Evolutionary conservation across 2,888 invertebrate genomes (phyloP), one percentile per base, ranked within the genome.

Genomic region (Ornithoptera priamus): DNA sequence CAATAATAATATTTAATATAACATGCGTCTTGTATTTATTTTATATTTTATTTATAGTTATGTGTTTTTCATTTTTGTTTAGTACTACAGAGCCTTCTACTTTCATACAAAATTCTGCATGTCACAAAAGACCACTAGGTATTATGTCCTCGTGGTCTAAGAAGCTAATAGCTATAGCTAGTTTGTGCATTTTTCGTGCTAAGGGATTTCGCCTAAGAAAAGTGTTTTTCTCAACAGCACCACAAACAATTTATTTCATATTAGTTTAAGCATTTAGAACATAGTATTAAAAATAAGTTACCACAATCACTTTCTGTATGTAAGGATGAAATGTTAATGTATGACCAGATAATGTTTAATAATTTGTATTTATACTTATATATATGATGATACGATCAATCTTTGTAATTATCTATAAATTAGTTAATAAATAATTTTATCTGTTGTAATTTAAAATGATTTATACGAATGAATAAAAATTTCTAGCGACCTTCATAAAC

Each of bases 361-460:
- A 57, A 57, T 20, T 18, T 20, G 59, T 10, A 46, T 74, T 68
- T 63, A 62, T 62, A 67, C 60, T 20, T 1, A 17, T 24, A 30
- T 20, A 58, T 10, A 39, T 39, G 30, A 20, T 62, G 68, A 68
- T 57, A 58, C 20, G 1, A 46, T 6, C 58, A 50, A 68, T 68
- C 56, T 24, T 62, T 24, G 1, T 50, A 36, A 67, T 42, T 67
- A 46, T 46, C 24, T 53, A 46, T 30, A 62, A 46, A 57, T 58
- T 58, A 63, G 5, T 50, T 68, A 63, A 68, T 62, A 17, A 68
- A 68, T 68, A 63, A 24, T 20, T 62, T 62, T 67, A 56, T 24
- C 53, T 46, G 42, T n/a, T n/a, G 39, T n/a, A 12, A 68, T 63
- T 68, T 46, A 15, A 62, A 60, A 15, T 62, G 58, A 68, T 62